These are phyloP conservation scores for Hydropotes inermis DNA, from an alignment of 2,113 vertebrate genomes.

Conservation along the genomic window DNA sequence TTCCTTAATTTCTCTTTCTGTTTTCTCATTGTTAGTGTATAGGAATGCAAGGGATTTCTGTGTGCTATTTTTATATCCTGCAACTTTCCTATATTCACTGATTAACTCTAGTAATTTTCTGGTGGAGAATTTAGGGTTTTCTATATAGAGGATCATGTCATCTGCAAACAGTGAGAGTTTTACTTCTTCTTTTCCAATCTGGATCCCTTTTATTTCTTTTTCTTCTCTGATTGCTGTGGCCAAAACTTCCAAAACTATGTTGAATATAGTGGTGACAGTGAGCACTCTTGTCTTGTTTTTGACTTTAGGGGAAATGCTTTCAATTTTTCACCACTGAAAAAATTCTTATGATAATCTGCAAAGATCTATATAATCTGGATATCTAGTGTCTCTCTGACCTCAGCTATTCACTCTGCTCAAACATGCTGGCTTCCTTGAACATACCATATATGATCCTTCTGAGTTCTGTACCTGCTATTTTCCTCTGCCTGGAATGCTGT, in stretches of 20 bases:
- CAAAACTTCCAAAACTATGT: background rate
- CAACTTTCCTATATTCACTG: background rate
- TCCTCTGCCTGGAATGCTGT: background rate
- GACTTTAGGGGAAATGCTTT: background rate
- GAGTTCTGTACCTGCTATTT: background rate
- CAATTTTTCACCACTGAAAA: background rate
- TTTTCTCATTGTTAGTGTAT: no score
- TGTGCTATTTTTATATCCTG: no score
- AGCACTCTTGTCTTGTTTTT: background rate
- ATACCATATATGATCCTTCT: background rate
- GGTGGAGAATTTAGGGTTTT: background rate
- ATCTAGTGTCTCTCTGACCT: background rate
- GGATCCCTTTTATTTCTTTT: background rate
- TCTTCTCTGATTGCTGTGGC: background rate
- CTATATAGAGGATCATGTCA: background rate
- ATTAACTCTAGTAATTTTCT: background rate
- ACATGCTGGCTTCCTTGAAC: background rate
- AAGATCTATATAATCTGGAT: background rate
- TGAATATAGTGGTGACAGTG: background rate
- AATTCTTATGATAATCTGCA: background rate
- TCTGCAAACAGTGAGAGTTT: background rate
- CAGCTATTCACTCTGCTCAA: background rate
- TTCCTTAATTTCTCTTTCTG: no score
- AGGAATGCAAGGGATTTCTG: no score
- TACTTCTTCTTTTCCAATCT: background rate